These are phyloP conservation scores for Bovichtus variegatus DNA, from an alignment of 2,797 vertebrate species.

Conservation along the genomic window DNA sequence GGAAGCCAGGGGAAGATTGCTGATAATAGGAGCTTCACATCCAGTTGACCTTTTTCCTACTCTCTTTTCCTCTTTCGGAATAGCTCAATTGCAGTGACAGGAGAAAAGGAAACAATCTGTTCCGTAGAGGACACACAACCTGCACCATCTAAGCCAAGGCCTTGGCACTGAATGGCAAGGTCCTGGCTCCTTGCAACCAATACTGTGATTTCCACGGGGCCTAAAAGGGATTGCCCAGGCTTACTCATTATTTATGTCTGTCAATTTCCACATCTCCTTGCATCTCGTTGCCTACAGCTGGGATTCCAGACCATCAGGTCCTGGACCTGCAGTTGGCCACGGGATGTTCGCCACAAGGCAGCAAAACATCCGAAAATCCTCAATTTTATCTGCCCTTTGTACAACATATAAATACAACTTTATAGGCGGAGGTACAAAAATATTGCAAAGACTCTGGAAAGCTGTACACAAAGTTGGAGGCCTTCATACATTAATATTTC, in stretches of 20 bases:
- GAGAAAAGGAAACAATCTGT: conserved; percentile 82
- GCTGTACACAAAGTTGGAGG: conserved; percentile 26
- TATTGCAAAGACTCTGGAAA: conserved; percentile 35
- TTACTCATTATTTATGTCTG: conserved; percentile 76
- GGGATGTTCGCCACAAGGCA: conserved; percentile 33
- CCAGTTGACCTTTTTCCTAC: conserved; percentile 91
- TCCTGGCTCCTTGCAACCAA: conserved; percentile 66
- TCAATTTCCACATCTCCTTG: conserved; percentile 68
- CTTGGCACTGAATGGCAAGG: conserved; percentile 61
- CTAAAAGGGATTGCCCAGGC: conserved; percentile 56
- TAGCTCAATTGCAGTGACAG: conserved; percentile 84
- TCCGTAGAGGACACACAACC: conserved; percentile 76
- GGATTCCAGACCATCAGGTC: conserved; percentile 56
- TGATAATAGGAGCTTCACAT: conserved; percentile 96
- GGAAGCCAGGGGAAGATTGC: conserved; percentile 91
- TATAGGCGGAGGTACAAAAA: conserved; percentile 43
- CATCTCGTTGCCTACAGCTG: conserved; percentile 64
- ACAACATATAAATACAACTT: conserved; percentile 61
- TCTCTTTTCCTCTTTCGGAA: conserved; percentile 74
- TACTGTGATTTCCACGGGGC: conserved; percentile 69
- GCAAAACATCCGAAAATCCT: conserved; percentile 60
- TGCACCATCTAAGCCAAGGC: conserved; percentile 73
- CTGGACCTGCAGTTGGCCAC: conserved; percentile 26
- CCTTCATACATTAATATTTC: conserved; percentile 3
- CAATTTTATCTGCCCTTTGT: conserved; percentile 63